Percentiles rank a stretch among this genome's conserved stretches.
Evolutionary conservation across 2,888 invertebrate genomes (phyloP).

Genomic region (Theristus sp.): DNA sequence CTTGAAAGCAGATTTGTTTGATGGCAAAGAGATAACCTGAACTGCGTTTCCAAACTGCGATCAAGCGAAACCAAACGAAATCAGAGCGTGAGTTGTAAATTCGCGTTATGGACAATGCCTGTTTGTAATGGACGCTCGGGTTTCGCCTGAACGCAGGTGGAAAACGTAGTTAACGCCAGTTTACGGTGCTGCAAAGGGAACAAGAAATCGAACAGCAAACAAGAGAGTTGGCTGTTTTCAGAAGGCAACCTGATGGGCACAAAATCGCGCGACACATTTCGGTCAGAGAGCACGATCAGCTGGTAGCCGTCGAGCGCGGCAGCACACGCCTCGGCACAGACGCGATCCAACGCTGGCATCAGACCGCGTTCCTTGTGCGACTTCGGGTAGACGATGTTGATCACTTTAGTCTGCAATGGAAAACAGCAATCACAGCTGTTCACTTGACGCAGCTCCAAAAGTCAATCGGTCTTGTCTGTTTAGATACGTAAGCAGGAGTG

Average conservation of each 20-base stretch:
- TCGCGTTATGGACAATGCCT: too few relatives aligned
- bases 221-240: too few relatives aligned
- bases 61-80: too few relatives aligned
- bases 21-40: too few relatives aligned
- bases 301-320: constrained; percentile 62
- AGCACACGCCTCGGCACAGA: constrained; percentile 58
- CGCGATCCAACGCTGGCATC: constrained; percentile 52
- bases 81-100: too few relatives aligned
- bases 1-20: too few relatives aligned
- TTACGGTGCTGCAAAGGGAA: not conserved
- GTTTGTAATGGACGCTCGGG: too few relatives aligned
- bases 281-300: constrained; percentile 66
- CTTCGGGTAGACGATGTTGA: constrained; percentile 71
- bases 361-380: constrained; percentile 49
- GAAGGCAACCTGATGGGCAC: constrained; percentile 37
- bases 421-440: not conserved
- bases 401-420: constrained; percentile 45
- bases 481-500: too few relatives aligned
- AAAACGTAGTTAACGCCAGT: too few relatives aligned
- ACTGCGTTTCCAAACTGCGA: not conserved
- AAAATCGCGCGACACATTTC: constrained; percentile 31
- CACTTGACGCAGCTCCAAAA: too few relatives aligned
- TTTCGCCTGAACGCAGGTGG: too few relatives aligned
- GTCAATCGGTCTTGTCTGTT: too few relatives aligned
- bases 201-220: not conserved